These are phyloP conservation scores for Megaceryle alcyon DNA, from an alignment of 2,797 vertebrate species.

Conservation along the genomic window DNA sequence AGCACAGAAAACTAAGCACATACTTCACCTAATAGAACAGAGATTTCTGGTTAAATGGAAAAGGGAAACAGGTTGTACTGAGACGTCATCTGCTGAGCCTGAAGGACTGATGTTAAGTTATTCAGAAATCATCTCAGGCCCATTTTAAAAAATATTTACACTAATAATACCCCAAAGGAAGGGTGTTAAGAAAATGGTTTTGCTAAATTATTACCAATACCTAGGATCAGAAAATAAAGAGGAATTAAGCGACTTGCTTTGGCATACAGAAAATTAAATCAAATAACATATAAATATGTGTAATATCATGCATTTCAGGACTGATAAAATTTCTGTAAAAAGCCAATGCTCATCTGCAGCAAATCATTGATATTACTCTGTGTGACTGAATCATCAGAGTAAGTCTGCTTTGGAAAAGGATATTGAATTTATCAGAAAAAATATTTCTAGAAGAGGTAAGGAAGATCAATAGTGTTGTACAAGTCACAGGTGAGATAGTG, in stretches of 20 bases:
- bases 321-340: neutral
- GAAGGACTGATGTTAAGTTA: neutral
- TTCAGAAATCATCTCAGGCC: neutral
- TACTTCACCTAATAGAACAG: neutral
- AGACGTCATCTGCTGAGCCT: neutral
- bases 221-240: neutral
- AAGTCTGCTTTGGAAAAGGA: conserved; percentile 1
- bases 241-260: neutral
- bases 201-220: neutral
- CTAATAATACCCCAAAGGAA: neutral
- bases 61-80: neutral
- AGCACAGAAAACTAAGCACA: neutral
- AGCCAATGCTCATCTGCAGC: neutral
- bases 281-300: neutral
- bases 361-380: neutral
- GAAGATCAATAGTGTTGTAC: conserved; percentile 12
- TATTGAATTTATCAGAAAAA: neutral
- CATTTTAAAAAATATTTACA: neutral
- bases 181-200: neutral
- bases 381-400: neutral
- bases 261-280: neutral
- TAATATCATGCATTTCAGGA: neutral
- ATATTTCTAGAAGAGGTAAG: neutral
- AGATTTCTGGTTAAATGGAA: neutral
- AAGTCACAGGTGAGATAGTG: neutral